These are phyloP conservation scores for Dendrolimus pini DNA, from an alignment of 2,888 invertebrate species.

Conservation along the genomic window DNA sequence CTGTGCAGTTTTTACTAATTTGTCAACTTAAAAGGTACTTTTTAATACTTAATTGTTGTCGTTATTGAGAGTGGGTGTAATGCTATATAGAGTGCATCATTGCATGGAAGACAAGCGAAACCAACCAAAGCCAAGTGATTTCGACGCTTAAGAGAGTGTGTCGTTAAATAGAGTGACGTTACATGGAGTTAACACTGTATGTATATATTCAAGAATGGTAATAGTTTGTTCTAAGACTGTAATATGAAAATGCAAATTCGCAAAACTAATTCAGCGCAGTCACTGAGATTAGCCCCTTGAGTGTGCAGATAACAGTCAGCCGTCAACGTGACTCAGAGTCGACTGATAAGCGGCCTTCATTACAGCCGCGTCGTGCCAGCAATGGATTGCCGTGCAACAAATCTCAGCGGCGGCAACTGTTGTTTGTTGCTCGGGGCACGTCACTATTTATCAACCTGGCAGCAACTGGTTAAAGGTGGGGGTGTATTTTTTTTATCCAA, in stretches of 20 bases:
- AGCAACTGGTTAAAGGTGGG: neutral
- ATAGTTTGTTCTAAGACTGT: neutral
- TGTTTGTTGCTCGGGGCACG: conserved; percentile 40
- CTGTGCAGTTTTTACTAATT: no score
- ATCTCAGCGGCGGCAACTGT: conserved; percentile 40
- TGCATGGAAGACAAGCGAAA: no score
- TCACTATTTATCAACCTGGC: neutral
- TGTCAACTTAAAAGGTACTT: no score
- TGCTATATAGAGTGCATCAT: no score
- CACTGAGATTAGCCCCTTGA: neutral
- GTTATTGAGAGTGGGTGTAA: no score
- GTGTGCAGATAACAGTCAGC: neutral
- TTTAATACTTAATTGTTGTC: no score
- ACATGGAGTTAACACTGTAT: no score
- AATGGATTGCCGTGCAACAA: conserved; percentile 57
- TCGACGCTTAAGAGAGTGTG: no score
- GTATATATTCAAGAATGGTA: no score
- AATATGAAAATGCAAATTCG: neutral
- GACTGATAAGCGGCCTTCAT: conserved; percentile 56
- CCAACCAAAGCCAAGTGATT: no score
- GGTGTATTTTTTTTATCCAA: no score
- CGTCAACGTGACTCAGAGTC: neutral
- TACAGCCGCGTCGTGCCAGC: conserved; percentile 52
- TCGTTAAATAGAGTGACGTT: no score
- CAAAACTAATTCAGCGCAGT: neutral